Evolutionary conservation across 2,113 vertebrate genomes (phyloP).

Genomic region (Cnemophilus loriae): DNA sequence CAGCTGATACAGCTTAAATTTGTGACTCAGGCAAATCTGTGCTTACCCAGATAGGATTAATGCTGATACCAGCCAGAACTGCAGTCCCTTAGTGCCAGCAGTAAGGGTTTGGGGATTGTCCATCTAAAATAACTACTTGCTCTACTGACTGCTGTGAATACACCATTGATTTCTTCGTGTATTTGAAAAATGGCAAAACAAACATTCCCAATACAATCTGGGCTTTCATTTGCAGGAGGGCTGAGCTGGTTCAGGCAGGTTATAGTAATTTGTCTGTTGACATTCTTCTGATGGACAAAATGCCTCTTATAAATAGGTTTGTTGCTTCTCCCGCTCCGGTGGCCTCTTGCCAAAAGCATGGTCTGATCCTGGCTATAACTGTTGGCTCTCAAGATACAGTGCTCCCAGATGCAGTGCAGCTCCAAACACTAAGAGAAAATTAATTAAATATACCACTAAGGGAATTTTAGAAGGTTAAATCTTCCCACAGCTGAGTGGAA

Average conservation of each 20-base stretch:
- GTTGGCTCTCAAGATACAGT: not conserved
- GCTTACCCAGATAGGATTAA: slow-evolving; percentile 40
- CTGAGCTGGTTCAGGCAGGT: slow-evolving; percentile 28
- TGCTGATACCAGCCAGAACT: not conserved
- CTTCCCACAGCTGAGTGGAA: not conserved
- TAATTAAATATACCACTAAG: not conserved
- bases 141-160: slow-evolving; percentile 19
- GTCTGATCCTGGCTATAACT: not conserved
- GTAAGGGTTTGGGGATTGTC: not conserved
- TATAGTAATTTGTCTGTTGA: slow-evolving; percentile 35
- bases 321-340: not conserved
- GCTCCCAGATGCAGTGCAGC: not conserved
- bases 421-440: not conserved
- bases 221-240: slow-evolving; percentile 2
- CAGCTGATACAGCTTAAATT: not conserved
- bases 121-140: slow-evolving; percentile 11
- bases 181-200: slow-evolving; percentile 37
- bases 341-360: not conserved
- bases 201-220: slow-evolving; percentile 14
- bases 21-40: slow-evolving; percentile 6
- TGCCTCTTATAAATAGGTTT: slow-evolving; percentile 14
- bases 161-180: slow-evolving; percentile 9
- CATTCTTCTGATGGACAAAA: slow-evolving; percentile 42
- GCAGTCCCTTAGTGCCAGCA: not conserved
- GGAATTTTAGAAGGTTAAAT: not conserved